Conservation (phyloP, 2,113 vertebrate genomes). For the Dicerorhinus sumatrensis region DNA sequence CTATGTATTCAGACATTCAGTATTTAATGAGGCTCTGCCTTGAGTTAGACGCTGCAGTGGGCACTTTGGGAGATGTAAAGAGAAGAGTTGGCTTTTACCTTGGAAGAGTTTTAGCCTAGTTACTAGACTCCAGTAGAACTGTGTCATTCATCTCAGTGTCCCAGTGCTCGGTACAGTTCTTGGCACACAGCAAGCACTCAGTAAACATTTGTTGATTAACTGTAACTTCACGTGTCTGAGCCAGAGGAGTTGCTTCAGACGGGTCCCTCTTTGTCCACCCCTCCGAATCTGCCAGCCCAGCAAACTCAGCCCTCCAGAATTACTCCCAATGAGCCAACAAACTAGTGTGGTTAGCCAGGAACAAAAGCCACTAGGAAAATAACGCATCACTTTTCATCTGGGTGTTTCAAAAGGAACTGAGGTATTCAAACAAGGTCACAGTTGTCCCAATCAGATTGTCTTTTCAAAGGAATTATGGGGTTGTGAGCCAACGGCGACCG, state of each 20-base stretch:
- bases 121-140: background rate
- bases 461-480: constrained; percentile 67
- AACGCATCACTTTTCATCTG: constrained; percentile 32
- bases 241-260: constrained; percentile 42
- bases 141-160: background rate
- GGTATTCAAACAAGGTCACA: constrained; percentile 56
- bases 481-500: constrained; percentile 57
- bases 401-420: constrained; percentile 53
- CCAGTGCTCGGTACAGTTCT: background rate
- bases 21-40: background rate
- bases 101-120: background rate
- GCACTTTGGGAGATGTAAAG: background rate
- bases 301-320: constrained; percentile 14
- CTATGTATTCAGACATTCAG: background rate
- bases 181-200: background rate
- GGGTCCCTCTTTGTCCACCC: background rate
- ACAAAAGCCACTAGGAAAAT: constrained; percentile 65
- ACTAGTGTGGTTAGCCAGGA: constrained; percentile 37
- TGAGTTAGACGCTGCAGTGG: background rate
- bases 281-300: constrained; percentile 52
- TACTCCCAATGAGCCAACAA: constrained; percentile 38
- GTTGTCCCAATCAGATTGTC: constrained; percentile 60
- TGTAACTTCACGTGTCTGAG: constrained; percentile 20
- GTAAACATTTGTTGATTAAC: background rate
- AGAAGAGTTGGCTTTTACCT: background rate